phyloP scores from a whole-genome alignment of 2,797 vertebrate species.

The Trachurus trachurus region DNA sequence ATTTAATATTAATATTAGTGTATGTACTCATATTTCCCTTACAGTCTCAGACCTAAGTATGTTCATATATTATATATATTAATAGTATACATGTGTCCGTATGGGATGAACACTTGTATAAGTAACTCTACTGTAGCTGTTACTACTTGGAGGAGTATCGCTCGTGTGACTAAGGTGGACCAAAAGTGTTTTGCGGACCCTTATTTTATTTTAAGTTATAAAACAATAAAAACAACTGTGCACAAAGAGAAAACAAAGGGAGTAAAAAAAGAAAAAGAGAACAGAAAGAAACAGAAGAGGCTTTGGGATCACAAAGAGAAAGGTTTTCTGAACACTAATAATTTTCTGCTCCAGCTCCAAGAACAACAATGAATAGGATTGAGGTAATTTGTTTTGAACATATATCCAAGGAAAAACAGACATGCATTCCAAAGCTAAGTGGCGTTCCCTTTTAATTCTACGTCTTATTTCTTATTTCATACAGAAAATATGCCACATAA shows the following conservation, averaged over 20 bases:
- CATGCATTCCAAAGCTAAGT: constrained; percentile 65
- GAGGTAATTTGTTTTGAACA: constrained; percentile 59
- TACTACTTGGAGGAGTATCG: not conserved
- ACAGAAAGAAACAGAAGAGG: constrained; percentile 4
- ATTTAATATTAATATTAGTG: too few species aligned
- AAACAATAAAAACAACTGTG: constrained; percentile 57
- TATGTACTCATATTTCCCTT: too few species aligned
- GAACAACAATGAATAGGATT: constrained; percentile 44
- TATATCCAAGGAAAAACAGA: constrained; percentile 53
- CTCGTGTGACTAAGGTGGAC: constrained; percentile 36
- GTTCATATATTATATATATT: too few species aligned
- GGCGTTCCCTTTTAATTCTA: constrained; percentile 74
- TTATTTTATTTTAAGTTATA: constrained; percentile 65
- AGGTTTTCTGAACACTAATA: constrained; percentile 37
- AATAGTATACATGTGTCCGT: too few species aligned
- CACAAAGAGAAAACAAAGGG: constrained; percentile 17
- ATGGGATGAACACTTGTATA: too few species aligned
- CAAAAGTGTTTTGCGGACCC: constrained; percentile 45
- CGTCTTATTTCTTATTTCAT: constrained; percentile 58
- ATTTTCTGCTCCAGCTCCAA: constrained; percentile 31
- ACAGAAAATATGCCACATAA: constrained; percentile 76
- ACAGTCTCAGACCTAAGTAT: too few species aligned
- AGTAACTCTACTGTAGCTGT: not conserved
- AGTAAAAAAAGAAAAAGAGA: not conserved
- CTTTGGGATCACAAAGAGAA: constrained; percentile 56